Conservation (phyloP, 2,113 vertebrate genomes). For the Alligator sinensis region DNA sequence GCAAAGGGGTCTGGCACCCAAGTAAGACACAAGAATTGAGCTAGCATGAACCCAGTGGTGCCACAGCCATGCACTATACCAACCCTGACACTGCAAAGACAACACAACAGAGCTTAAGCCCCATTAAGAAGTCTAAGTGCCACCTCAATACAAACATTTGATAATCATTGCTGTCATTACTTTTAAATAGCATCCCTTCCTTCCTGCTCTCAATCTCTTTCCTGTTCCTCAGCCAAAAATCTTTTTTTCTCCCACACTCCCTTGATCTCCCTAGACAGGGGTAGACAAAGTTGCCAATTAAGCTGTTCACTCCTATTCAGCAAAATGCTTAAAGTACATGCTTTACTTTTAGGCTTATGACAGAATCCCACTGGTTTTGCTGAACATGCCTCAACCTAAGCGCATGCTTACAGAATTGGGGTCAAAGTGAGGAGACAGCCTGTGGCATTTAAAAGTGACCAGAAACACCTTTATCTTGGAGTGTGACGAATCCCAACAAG, state of each 20-base stretch:
- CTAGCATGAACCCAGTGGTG: background rate
- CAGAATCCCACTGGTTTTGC: conserved; percentile 18
- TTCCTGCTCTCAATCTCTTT: background rate
- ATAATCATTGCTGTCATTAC: background rate
- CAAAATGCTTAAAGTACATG: background rate
- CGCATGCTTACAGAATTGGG: background rate
- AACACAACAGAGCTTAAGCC: background rate
- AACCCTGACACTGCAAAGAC: background rate
- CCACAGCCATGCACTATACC: background rate
- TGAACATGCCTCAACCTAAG: conserved; percentile 19
- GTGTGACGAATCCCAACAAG: background rate
- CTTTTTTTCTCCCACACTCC: background rate
- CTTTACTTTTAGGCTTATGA: conserved; percentile 3
- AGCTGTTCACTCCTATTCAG: conserved; percentile 17
- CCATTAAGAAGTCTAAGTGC: background rate
- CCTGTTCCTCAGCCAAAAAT: background rate
- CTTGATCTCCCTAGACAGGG: background rate
- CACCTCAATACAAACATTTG: background rate
- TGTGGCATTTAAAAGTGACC: background rate
- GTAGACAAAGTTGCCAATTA: background rate
- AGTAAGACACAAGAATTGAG: background rate
- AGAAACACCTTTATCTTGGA: background rate
- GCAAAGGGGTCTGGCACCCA: background rate
- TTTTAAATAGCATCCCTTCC: background rate
- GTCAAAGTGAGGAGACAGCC: background rate